phyloP scores from a whole-genome alignment of 2,113 vertebrate species.

The Cygnus buccinator region DNA sequence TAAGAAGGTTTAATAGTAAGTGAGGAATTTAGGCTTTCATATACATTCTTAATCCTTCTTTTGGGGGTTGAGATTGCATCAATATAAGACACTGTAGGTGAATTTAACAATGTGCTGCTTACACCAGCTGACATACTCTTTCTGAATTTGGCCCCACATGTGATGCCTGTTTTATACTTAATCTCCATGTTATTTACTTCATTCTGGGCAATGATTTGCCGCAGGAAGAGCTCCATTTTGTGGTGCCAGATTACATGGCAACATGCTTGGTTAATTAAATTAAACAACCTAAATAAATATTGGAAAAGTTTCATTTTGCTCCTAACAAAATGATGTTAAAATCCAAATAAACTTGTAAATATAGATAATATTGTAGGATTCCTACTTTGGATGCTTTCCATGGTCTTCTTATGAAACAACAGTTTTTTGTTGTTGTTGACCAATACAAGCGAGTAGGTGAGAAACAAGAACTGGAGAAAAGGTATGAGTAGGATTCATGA shows the following conservation, averaged over 20 bases:
- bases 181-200: neutral
- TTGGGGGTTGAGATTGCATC: neutral
- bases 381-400: neutral
- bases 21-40: neutral
- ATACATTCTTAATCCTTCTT: neutral
- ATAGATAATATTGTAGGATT: neutral
- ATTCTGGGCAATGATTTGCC: neutral
- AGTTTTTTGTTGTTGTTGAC: neutral
- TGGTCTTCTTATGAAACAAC: neutral
- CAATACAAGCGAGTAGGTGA: neutral
- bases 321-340: neutral
- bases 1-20: neutral
- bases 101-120: neutral
- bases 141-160: neutral
- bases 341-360: neutral
- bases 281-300: neutral
- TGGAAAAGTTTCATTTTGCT: neutral
- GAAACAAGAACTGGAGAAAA: neutral
- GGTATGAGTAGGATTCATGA: neutral
- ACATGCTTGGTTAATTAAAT: neutral
- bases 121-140: neutral
- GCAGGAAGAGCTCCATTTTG: neutral
- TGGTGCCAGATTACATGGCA: neutral
- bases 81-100: neutral
- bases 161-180: neutral